phyloP scores from a whole-genome alignment of 2,113 vertebrate species.

The Isurus oxyrinchus region DNA sequence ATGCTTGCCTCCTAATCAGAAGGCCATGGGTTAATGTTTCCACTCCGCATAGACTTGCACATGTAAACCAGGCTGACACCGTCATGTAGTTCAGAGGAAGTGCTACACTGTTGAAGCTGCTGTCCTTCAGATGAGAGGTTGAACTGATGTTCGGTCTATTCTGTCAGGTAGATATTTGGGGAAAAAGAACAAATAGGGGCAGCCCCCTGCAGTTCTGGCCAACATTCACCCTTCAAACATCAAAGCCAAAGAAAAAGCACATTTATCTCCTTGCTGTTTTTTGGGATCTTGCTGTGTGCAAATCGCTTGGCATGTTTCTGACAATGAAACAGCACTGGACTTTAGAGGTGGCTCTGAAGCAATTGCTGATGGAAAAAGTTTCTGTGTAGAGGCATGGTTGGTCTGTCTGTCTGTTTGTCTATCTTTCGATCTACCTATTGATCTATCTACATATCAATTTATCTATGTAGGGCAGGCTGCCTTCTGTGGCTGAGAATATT shows the following conservation, averaged over 20 bases:
- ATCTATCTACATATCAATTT: neutral
- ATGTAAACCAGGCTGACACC: neutral
- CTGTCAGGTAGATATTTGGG: neutral
- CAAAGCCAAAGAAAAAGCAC: neutral
- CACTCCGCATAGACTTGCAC: neutral
- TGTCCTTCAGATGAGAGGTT: neutral
- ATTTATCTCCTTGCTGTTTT: neutral
- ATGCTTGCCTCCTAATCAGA: neutral
- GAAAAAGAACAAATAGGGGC: neutral
- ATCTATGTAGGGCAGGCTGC: neutral
- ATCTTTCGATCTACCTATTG: neutral
- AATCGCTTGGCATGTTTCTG: neutral
- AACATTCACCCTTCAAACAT: neutral
- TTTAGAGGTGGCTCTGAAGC: neutral
- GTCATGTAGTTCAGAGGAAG: neutral
- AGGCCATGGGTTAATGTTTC: neutral
- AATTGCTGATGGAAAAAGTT: neutral
- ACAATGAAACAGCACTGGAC: neutral
- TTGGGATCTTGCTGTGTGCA: neutral
- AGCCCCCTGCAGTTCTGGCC: neutral
- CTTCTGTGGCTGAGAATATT: neutral
- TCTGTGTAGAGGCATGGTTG: too few relatives aligned
- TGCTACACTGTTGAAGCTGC: neutral
- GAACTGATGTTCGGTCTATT: neutral
- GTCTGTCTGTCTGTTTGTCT: neutral